Base-by-base conservation (phyloP, 1,140 invertebrate genomes). In the Whitmania pigra region DNA sequence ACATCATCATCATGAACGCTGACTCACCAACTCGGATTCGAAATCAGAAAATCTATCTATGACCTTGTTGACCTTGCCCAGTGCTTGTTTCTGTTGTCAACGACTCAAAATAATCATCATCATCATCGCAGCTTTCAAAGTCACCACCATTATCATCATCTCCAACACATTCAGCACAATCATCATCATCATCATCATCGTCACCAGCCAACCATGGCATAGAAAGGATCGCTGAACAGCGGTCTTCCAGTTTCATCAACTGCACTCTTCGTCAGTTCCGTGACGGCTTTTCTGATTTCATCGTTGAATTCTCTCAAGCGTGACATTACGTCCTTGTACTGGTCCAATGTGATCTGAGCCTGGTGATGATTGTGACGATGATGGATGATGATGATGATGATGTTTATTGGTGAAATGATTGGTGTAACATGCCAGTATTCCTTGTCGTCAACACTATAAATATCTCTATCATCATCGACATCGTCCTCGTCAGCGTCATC, bases 251-350 rank as follows among this genome's bases (percentile, higher is more conserved):
- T 60, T 6, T 60, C 55, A 27, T 60, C 55, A 60, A 60, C 55
- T n/a, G 5, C 4, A 22, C 55, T 27, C 55, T 60, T 60, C 5
- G n/a, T 60, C 4, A 60, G 27, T 60, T 60, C 55, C 55, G n/a
- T 60, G n/a, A 60, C 55, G 17, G n/a, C 55, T 60, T 60, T 60
- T 60, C 55, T 60, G 55, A 60, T 60, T 60, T 60, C 55, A 27
- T 60, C 55, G 27, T 60, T 60, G 17, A 60, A 60, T 5, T 60
- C 17, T 17, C 27, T 60, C 5, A 60, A 17, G 9, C 27, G 5
- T 6, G 5, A 6, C 55, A 60, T 60, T 17, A 7, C 17, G 5
- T 22, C n/a, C 55, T 60, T 60, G 55, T 60, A 60, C 55, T 60
- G 55, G 5, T 60, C 55, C n/a, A 60, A 17, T n/a, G 9, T 5